Evolutionary conservation across 2,797 vertebrate species (phyloP), one percentile per base, ranked within the genome.

Genomic region (Kryptopterus vitreolus): DNA sequence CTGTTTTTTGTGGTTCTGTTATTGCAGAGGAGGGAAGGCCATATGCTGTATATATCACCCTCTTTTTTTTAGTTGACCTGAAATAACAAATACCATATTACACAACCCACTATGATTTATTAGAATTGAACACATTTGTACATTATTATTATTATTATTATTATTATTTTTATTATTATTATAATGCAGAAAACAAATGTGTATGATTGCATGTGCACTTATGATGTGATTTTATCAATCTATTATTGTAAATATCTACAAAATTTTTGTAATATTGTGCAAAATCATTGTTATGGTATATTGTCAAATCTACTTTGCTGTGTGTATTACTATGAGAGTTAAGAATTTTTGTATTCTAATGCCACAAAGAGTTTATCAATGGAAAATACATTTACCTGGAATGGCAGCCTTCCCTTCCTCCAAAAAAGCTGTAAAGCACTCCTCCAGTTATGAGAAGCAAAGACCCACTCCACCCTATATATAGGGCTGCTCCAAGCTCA

Each of bases 401-500:
- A 0, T 69, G 66, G 48, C 85, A 92, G 0, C 89, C 90, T 85
- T 94, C 93, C 24, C 61, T 89, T 59, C 91, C 92, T 52, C 91
- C 90, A 77, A 93, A 88, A 87, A 95, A 93, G 89, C 95, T 96
- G 91, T 93, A 95, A 89, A 98, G 88, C 59, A 95, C 90, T 70
- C 97, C 98, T 53, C 96, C 98, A 24, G 90, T 90, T 78, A 98
- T 91, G 87, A 96, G 95, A 81, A 99, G 93, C 3, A 94, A 93
- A 66, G 96, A 94, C 79, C 97, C 97, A 57, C 94, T 96, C 97
- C 97, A 99, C 82, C 97, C 97, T 63, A 98, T 91, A 83, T 95
- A 99, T 75, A 99, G 93, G 75, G 96, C 97, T 12, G 95, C 92
- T 66, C 97, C 97, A 83, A 98, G 90, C 92, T 99, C 98, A 92